Base-by-base conservation (phyloP, 1,140 invertebrate species). In the Ctenoplectra terminalis region DNA sequence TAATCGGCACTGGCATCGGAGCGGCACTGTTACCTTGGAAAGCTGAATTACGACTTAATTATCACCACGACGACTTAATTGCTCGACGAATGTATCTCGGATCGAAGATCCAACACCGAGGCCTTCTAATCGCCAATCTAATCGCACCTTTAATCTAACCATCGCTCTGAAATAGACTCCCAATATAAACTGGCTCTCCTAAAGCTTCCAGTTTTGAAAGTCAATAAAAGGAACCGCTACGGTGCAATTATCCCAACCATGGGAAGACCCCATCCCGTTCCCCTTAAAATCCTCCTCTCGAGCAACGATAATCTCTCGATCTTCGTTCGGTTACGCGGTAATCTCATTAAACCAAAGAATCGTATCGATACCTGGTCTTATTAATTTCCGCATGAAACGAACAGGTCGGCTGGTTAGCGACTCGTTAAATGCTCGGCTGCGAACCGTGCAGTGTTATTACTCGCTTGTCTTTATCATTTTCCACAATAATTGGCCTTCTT, bases 391-490 rank as follows among this genome's bases (percentile, higher is more conserved):
- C 43, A 34, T 58, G 46, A 50, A 73, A 76, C 73, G 52, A 29
- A 50, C 8, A 23, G 7, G 29, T 17, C n/a, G 5, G 56, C 5
- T 13, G 54, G 56, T 60, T 37, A 48, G 26, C n/a, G 40, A 52
- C 72, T 58, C 75, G 58, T 78, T 70, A 78, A 78, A 69, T 31
- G 17, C 37, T 17, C 52, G 11, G 20, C 76, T 71, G 40, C 50
- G 63, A 76, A 40, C 46, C 34, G 50, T 26, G 63, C 54, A 46
- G 26, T 37, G 40, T 70, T 78, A 69, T 70, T 48, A 52, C 29
- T 29, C 66, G 4, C 29, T 46, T 70, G 66, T 60, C 66, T 43
- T 78, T 78, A 78, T 78, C 54, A 78, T 70, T 78, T 48, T 3
- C 15, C 29, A 26, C 17, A 40, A 70, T 70, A 70, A 78, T 78